Conservation (phyloP, 1,140 invertebrate species). For the Zaprionus ornatus region DNA sequence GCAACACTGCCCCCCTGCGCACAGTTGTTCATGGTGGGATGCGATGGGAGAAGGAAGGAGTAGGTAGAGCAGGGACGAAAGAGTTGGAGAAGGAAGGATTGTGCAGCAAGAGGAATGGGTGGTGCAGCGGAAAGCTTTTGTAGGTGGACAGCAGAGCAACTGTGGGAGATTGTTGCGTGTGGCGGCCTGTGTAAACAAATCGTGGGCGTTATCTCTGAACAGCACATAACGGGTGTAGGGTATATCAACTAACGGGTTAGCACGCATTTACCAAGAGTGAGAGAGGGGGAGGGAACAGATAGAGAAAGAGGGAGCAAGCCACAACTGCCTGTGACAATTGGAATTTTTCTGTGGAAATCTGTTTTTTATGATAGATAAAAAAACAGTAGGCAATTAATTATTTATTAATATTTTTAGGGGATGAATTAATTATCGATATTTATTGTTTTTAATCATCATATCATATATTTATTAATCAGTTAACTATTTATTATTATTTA, state of each 20-base stretch:
- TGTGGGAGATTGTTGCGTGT: conserved; percentile 2
- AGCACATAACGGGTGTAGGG: neutral
- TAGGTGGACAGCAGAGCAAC: neutral
- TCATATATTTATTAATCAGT: too few relatives aligned
- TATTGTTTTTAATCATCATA: too few relatives aligned
- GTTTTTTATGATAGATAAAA: neutral
- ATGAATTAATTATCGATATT: neutral
- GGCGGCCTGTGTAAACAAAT: conserved; percentile 24
- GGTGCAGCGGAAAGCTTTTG: conserved; percentile 3
- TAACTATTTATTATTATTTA: neutral
- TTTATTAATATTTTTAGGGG: neutral
- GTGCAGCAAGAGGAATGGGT: too few relatives aligned
- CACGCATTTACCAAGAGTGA: neutral
- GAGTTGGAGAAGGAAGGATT: neutral
- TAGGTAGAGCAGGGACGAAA: neutral
- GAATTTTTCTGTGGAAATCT: neutral
- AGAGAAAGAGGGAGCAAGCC: neutral
- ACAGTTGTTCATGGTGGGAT: conserved; percentile 24
- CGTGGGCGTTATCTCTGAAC: conserved; percentile 12
- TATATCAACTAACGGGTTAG: neutral
- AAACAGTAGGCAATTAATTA: neutral
- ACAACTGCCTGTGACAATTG: neutral
- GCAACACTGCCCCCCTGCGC: conserved; percentile 53
- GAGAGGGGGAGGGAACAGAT: neutral
- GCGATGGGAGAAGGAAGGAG: neutral